Base-by-base conservation (phyloP, 2,113 vertebrate genomes). In the Poecile atricapillus region DNA sequence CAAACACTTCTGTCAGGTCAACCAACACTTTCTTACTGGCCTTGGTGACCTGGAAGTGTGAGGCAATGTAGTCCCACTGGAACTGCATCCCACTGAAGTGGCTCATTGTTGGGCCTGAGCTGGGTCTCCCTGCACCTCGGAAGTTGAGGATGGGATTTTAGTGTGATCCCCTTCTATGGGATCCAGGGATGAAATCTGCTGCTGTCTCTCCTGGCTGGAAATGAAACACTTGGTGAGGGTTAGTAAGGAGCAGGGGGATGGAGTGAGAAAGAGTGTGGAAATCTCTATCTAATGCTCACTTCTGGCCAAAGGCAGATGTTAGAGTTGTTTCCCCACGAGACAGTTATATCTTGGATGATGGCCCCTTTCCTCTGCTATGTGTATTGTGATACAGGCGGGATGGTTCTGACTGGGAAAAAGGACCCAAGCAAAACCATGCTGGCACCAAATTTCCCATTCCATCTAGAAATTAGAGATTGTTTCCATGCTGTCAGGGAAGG, bases 51-150 rank as follows among this genome's bases (percentile, higher is more conserved):
- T 91, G 82, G 79, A 94, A 83, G 46, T 56, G 82, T 41, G 60
- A 79, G 56, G 23, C 1, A 10, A 49, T 0, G 0, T 28, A 44
- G 41, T 84, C 52, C 50, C 31, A 31, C 35, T 75, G 79, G 60
- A 64, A 87, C 65, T 58, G 83, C 77, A 92, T 96, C 88, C 86
- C 96, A 95, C 44, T 74, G 76, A 95, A 93, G 64, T 13, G 84
- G 85, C 50, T 96, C 90, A 95, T 90, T 1, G 4, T 56, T 68
- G 79, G 91, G 68, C 92, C 95, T 97, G 94, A 96, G 86, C 91
- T 92, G 80, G 50, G 95, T 95, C 49, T 93, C 83, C 79, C 81
- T 87, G 68, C 37, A 78, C 78, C 69, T 90, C 11, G 0, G 58
- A 86, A 80, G 39, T 0, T 50, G 69, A 94, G 90, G 80, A 75